A percentile compares a stretch with the other conserved stretches of the same genome.
phyloP scores from a whole-genome alignment of 1,140 invertebrate genomes.

The Andrena cerasifolii region DNA sequence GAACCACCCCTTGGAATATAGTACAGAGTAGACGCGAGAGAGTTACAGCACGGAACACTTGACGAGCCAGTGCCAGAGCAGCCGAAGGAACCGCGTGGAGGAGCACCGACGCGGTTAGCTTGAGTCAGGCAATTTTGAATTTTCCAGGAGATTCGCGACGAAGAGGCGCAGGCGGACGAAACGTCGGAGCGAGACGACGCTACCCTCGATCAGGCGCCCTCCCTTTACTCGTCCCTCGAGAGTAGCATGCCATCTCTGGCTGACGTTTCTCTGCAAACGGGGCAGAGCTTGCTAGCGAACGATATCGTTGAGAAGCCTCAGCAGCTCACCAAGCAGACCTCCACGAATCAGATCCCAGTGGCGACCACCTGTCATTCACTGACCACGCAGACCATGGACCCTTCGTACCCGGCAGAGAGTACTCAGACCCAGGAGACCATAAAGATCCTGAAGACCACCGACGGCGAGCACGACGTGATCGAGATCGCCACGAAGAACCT shows the following conservation, averaged over 20 bases:
- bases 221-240: slow-evolving; percentile 72
- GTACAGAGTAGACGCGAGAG: no score
- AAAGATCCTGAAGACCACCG: slow-evolving; percentile 86
- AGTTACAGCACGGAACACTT: no score
- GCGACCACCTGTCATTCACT: slow-evolving; percentile 65
- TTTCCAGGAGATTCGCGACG: slow-evolving; percentile 70
- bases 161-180: slow-evolving; percentile 65
- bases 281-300: slow-evolving; percentile 74
- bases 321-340: slow-evolving; percentile 75
- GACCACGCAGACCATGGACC: slow-evolving; percentile 58
- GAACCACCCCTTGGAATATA: no score
- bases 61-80: no score
- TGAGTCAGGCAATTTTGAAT: slow-evolving; percentile 12
- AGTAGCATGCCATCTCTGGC: slow-evolving; percentile 71
- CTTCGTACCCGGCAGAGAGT: slow-evolving; percentile 20
- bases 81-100: background rate
- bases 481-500: slow-evolving; percentile 87
- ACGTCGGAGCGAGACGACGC: slow-evolving; percentile 69
- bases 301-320: slow-evolving; percentile 66
- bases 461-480: slow-evolving; percentile 88
- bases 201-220: slow-evolving; percentile 77
- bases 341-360: slow-evolving; percentile 70
- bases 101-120: background rate
- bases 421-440: slow-evolving; percentile 85
- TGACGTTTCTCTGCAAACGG: slow-evolving; percentile 79